Percentiles rank a stretch among this genome's conserved stretches.
These are phyloP conservation scores for Tiliacea citrago DNA, from an alignment of 2,888 invertebrate species.

Conservation along the genomic window DNA sequence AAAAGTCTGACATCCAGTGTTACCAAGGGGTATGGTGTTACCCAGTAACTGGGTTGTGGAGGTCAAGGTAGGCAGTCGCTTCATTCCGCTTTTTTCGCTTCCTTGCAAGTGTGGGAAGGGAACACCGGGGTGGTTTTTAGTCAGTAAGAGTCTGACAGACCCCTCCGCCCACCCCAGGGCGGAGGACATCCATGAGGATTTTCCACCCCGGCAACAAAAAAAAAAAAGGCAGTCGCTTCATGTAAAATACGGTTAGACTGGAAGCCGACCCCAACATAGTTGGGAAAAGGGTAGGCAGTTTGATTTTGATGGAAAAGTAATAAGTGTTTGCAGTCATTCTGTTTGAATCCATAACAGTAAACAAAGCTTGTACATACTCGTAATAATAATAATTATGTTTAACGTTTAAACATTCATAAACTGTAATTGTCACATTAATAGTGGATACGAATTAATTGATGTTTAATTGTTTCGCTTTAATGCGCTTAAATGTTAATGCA, in stretches of 20 bases:
- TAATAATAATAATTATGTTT: conserved; percentile 25
- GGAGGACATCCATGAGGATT: too few species aligned
- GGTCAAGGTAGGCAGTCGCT: neutral
- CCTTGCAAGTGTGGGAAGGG: too few species aligned
- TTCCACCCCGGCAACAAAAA: too few species aligned
- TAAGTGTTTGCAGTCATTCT: neutral
- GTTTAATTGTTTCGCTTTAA: conserved; percentile 60
- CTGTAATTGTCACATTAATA: conserved; percentile 52
- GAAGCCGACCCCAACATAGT: neutral
- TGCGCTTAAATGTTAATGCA: conserved; percentile 38
- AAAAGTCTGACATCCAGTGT: neutral
- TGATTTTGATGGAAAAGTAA: neutral
- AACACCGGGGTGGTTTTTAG: too few species aligned
- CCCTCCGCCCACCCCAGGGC: too few species aligned
- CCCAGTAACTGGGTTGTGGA: neutral
- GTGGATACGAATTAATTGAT: conserved; percentile 56
- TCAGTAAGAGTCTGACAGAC: too few species aligned
- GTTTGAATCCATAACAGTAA: neutral
- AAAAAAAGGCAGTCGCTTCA: neutral
- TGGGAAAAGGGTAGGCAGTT: neutral
- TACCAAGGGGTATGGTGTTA: neutral
- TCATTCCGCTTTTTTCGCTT: too few species aligned
- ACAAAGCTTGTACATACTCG: too few species aligned
- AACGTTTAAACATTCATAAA: conserved; percentile 49
- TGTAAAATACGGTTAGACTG: neutral